Conservation (phyloP, 2,888 invertebrate genomes). For the Elegia similella region DNA sequence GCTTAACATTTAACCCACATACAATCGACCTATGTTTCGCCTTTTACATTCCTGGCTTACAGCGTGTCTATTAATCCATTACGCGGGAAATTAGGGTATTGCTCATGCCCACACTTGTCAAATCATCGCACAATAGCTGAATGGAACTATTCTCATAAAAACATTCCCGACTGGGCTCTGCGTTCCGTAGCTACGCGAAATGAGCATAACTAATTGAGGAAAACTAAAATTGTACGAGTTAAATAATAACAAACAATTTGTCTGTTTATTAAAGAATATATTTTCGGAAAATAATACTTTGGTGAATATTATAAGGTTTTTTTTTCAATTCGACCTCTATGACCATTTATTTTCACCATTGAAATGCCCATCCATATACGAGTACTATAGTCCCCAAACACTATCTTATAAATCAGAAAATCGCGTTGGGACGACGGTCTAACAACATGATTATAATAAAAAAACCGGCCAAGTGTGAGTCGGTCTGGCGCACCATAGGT, state of each 20-base stretch:
- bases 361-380: no score
- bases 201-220: conserved; percentile 18
- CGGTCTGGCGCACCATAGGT: no score
- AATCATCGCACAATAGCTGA: conserved; percentile 48
- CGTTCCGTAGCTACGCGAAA: conserved; percentile 34
- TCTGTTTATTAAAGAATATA: neutral
- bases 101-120: conserved; percentile 54
- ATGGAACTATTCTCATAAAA: conserved; percentile 52
- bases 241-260: neutral
- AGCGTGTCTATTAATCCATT: conserved; percentile 54
- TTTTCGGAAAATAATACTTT: neutral
- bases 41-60: conserved; percentile 16
- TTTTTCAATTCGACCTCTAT: no score
- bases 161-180: conserved; percentile 43
- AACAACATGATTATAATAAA: no score
- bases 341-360: no score
- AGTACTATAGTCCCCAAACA: no score
- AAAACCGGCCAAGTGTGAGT: no score
- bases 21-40: conserved; percentile 7
- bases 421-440: no score
- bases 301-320: no score
- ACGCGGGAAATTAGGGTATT: conserved; percentile 48
- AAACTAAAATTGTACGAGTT: conserved; percentile 3
- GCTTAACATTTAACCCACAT: conserved; percentile 15
- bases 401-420: no score